phyloP scores from a whole-genome alignment of 2,888 invertebrate genomes.

The Stegana nigrithorax region DNA sequence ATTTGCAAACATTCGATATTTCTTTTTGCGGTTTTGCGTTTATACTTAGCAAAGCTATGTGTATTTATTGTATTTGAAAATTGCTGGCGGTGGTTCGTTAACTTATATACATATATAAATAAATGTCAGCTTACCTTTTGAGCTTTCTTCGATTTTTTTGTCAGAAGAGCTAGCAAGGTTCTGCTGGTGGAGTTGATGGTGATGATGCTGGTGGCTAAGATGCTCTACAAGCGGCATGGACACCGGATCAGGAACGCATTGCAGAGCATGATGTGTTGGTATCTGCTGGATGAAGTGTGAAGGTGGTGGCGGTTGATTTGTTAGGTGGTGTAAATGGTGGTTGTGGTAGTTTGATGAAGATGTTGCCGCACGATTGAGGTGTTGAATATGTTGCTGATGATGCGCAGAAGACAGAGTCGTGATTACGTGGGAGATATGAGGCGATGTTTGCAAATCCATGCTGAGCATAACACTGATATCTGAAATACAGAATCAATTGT shows the following conservation, averaged over 20 bases:
- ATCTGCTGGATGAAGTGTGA: constrained; percentile 28
- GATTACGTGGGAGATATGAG: constrained; percentile 62
- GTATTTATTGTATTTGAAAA: no score
- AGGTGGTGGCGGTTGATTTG: constrained; percentile 26
- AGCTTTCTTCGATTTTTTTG: constrained; percentile 43
- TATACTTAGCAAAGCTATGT: not conserved
- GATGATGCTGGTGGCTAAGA: constrained; percentile 27
- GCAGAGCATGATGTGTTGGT: constrained; percentile 24
- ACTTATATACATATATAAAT: no score
- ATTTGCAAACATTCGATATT: not conserved
- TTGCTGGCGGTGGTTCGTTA: no score
- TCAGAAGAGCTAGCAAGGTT: not conserved
- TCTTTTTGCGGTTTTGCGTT: not conserved
- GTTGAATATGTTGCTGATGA: no score
- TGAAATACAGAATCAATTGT: constrained; percentile 35
- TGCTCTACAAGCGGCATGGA: constrained; percentile 36
- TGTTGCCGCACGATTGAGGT: constrained; percentile 5
- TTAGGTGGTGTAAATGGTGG: constrained; percentile 37
- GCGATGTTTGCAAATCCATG: constrained; percentile 65
- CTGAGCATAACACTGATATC: constrained; percentile 58
- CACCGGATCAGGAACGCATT: constrained; percentile 26
- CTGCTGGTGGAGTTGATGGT: constrained; percentile 28
- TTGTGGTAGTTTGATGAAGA: constrained; percentile 44
- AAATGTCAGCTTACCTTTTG: constrained; percentile 42
- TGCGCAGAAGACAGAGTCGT: constrained; percentile 50